A percentile compares a stretch with the other conserved stretches of the same genome.
These are phyloP conservation scores for Catotricha subobsoleta DNA, from an alignment of 2,888 invertebrate species.

Conservation along the genomic window DNA sequence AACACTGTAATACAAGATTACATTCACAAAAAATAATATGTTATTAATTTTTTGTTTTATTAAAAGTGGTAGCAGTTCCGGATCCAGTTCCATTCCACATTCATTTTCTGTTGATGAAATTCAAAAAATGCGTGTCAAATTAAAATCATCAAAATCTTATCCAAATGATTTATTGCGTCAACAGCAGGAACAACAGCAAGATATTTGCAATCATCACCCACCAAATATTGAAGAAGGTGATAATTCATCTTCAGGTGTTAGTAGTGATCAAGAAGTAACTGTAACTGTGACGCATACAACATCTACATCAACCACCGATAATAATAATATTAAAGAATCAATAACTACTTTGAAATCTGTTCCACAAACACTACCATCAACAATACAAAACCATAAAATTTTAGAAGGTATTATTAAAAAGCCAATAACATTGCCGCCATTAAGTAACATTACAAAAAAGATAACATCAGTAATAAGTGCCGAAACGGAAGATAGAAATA, in stretches of 20 bases:
- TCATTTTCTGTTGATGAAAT: slow-evolving; percentile 80
- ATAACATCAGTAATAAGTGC: slow-evolving; percentile 4
- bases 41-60: too few species aligned
- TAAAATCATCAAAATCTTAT: slow-evolving; percentile 74
- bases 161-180: slow-evolving; percentile 54
- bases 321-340: slow-evolving; percentile 8
- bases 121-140: slow-evolving; percentile 64
- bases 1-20: too few species aligned
- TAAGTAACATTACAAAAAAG: slow-evolving; percentile 15
- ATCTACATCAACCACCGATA: slow-evolving; percentile 9
- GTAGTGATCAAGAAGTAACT: slow-evolving; percentile 63
- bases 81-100: slow-evolving; percentile 61
- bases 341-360: not conserved
- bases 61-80: slow-evolving; percentile 49
- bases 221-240: slow-evolving; percentile 54
- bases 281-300: slow-evolving; percentile 26
- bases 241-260: slow-evolving; percentile 75
- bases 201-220: slow-evolving; percentile 7
- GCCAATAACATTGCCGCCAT: slow-evolving; percentile 14
- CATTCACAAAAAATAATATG: too few species aligned
- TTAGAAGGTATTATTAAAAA: slow-evolving; percentile 18
- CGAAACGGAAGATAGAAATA: not conserved
- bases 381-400: slow-evolving; percentile 14
- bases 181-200: slow-evolving; percentile 10
- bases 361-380: not conserved